phyloP scores from a whole-genome alignment of 2,888 invertebrate genomes.

The Branchipolynoe longqiensis region DNA sequence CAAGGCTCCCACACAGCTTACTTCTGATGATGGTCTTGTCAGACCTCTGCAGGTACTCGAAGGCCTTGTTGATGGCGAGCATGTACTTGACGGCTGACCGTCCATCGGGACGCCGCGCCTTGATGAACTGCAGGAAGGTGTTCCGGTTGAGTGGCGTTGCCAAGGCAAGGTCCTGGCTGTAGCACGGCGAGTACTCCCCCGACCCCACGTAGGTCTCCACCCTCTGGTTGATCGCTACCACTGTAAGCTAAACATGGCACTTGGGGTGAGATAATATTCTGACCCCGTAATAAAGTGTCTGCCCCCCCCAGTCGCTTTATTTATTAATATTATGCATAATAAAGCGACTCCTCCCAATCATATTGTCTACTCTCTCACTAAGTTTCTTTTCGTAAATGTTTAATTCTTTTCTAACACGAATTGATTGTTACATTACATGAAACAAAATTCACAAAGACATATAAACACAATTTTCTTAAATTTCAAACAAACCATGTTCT shows the following conservation, averaged over 20 bases:
- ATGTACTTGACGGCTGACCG: background rate
- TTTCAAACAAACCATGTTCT: too few species aligned
- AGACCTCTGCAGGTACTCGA: background rate
- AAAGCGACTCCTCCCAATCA: too few species aligned
- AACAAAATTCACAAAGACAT: too few species aligned
- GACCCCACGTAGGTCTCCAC: background rate
- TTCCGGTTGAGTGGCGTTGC: background rate
- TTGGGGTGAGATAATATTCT: background rate
- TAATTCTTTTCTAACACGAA: too few species aligned
- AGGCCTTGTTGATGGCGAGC: slow-evolving; percentile 14
- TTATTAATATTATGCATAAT: too few species aligned
- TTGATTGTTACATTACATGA: too few species aligned
- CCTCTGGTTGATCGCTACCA: background rate
- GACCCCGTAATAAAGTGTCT: too few species aligned
- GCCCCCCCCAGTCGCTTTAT: too few species aligned
- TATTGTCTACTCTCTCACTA: too few species aligned
- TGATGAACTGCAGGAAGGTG: background rate
- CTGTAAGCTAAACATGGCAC: background rate
- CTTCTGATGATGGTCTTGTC: background rate
- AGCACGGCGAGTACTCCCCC: background rate
- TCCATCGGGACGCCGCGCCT: background rate
- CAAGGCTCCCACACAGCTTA: background rate
- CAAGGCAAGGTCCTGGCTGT: slow-evolving; percentile 11
- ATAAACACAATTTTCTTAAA: too few species aligned
- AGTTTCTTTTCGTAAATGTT: too few species aligned